Evolutionary conservation across 35 echinoderm and acorn worm genomes (phyloP).

Genomic region (Ophioderma brevispina): DNA sequence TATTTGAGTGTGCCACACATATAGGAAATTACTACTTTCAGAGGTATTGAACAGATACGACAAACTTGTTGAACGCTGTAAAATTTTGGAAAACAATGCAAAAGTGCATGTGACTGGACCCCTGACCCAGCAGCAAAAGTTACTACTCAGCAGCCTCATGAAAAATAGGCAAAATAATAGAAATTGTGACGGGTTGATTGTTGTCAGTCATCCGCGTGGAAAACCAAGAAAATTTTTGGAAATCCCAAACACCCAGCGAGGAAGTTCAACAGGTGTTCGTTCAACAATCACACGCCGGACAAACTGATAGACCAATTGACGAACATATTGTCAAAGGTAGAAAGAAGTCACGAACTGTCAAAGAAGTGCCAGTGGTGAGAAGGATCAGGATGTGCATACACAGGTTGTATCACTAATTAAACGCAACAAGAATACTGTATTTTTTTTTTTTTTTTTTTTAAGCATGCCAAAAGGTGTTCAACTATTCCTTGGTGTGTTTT

Average conservation of each 20-base stretch:
- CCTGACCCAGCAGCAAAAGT: not conserved
- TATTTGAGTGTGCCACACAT: too few species aligned
- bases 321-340: not conserved
- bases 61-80: too few species aligned
- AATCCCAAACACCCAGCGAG: not conserved
- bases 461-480: too few species aligned
- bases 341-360: not conserved
- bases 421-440: not conserved
- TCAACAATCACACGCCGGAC: not conserved
- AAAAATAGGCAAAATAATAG: not conserved
- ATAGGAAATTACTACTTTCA: too few species aligned
- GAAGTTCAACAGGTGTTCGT: not conserved
- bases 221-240: not conserved
- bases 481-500: too few species aligned
- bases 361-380: too few species aligned
- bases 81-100: too few species aligned
- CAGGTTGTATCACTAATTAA: not conserved
- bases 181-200: not conserved
- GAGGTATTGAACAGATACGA: too few species aligned
- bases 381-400: not conserved
- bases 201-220: not conserved
- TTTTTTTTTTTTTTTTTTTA: too few species aligned
- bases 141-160: not conserved
- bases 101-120: not conserved
- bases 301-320: not conserved